Evolutionary conservation across 2,888 invertebrate genomes (phyloP), one percentile per base, ranked within the genome.

Genomic region (Dione juno): DNA sequence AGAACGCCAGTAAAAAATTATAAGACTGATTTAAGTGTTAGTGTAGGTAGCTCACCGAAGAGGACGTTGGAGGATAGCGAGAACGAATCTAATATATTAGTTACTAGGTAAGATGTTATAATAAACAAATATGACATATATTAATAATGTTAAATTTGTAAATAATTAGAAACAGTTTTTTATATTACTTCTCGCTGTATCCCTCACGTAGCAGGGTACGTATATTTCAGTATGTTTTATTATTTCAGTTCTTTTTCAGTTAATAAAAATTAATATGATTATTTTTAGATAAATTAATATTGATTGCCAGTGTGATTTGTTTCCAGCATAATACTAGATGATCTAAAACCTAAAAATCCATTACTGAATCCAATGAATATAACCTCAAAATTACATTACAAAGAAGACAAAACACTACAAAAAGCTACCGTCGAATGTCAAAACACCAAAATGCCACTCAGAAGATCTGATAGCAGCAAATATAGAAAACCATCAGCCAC

Each of bases 351-450:
- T 69, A 92, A 90, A 71, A 95, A 95, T 82, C 94, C 94, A 13
- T 84, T 94, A 74, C 82, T 95, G 76, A 94, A 94, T 74, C 94
- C 94, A 65, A 85, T 96, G 76, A 94, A 95, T 77, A 95, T 97
- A 67, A 94, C 94, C 53, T 94, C 96, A 54, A 95, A 95, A 82
- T 86, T 97, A 45, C 96, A 96, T 80, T 96, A 96, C 82, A 96
- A 97, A 83, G 96, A 98, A 84, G 97, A 98, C 84, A 96, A 95
- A 80, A 95, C 95, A 37, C 88, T 98, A 8, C 95, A 95, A 64
- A 95, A 95, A 76, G 97, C 96, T 0, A 95, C 95, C 3, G 95
- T 97, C 2, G 95, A 96, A 40, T 96, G 96, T 77, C 94, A 94
- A 74, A 95, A 94, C 78, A 93, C 94, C 0, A 95, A 95, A 83